phyloP scores from a whole-genome alignment of 2,113 vertebrate species.

The Tauraco erythrolophus region DNA sequence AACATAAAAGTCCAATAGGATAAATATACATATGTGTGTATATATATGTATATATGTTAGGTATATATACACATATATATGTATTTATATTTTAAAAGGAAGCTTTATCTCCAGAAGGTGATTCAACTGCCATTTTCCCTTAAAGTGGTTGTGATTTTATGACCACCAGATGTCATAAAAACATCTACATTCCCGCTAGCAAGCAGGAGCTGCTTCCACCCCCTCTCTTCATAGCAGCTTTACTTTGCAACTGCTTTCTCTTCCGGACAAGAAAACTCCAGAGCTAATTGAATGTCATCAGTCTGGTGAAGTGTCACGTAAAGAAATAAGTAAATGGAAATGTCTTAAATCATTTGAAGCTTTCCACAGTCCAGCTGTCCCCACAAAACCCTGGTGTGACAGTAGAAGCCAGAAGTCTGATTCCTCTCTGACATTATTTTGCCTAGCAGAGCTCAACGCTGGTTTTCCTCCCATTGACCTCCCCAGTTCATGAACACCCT shows the following conservation, averaged over 20 bases:
- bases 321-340: neutral
- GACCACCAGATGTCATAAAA: conserved; percentile 31
- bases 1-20: neutral
- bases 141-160: neutral
- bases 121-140: neutral
- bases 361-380: neutral
- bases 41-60: too few species aligned
- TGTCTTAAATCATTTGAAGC: neutral
- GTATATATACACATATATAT: too few species aligned
- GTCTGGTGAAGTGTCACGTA: neutral
- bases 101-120: neutral
- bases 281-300: neutral
- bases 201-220: neutral
- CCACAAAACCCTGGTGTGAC: neutral
- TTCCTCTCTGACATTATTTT: neutral
- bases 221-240: neutral
- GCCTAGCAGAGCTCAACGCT: neutral
- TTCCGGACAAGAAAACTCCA: neutral
- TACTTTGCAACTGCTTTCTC: neutral
- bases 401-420: neutral
- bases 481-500: neutral
- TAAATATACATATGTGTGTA: rapidly evolving
- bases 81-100: neutral
- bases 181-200: neutral
- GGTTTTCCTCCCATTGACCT: neutral